Evolutionary conservation across 2,113 vertebrate species (phyloP), one percentile per base, ranked within the genome.

Genomic region (Ellobius talpinus): DNA sequence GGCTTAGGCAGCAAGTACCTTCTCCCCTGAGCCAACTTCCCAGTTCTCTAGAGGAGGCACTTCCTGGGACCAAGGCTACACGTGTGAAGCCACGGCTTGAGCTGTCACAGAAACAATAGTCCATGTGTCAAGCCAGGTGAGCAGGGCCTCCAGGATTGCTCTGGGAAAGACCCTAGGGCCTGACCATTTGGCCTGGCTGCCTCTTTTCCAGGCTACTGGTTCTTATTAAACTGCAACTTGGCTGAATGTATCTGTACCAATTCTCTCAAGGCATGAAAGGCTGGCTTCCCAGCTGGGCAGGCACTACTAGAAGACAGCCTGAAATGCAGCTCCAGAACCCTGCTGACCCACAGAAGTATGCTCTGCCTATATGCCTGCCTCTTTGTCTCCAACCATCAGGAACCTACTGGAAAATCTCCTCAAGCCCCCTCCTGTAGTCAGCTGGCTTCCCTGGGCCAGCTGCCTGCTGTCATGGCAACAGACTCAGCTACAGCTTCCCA

Each of bases 391-490:
- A 89, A 94, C 42, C 95, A 87, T 97, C 78, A 91, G 93, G 73
- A 95, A 81, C 58, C 89, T 61, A 65, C 85, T 70, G 86, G 92
- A 96, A 97, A 92, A 96, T 92, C 72, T 95, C 89, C 92, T 92
- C n/a, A 4, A 94, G 93, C 61, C 97, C 93, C 92, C 88, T 95
- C 90, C 93, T 8, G 3, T 81, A 95, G 94, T 95, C 95, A 97
- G 97, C 97, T 92, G 94, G 93, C 90, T 94, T 94, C 95, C 89
- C 94, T 63, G 72, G 92, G 82, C 96, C 95, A 95, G 97, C 96
- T 97, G 96, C 90, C 88, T 90, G 96, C 55, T 81, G 85, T 89
- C 97, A 98, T 97, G 91, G 96, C 88, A 97, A 98, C 98, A 96
- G 90, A 93, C 72, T 97, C 77, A 13, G 17, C 50, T 87, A 91